phyloP scores from a whole-genome alignment of 2,797 vertebrate genomes.

The Hypotaenidia okinawae region DNA sequence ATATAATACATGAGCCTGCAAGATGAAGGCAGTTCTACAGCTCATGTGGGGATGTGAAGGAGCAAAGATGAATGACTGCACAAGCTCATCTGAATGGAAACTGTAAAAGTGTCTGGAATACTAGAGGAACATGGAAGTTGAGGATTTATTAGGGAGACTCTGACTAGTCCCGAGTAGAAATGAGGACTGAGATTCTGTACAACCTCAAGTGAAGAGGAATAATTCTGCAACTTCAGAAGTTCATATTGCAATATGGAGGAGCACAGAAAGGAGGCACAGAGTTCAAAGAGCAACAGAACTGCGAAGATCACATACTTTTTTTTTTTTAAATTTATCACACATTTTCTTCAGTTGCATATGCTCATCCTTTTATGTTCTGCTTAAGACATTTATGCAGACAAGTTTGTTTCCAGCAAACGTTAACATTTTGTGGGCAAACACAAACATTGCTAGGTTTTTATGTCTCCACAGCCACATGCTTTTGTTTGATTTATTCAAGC shows the following conservation, averaged over 20 bases:
- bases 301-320: background rate
- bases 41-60: background rate
- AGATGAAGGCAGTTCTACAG: background rate
- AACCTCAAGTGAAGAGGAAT: background rate
- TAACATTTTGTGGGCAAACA: background rate
- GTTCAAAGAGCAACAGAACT: background rate
- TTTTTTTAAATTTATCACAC: fast-evolving
- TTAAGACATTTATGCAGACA: background rate
- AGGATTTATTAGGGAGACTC: background rate
- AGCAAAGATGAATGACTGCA: background rate
- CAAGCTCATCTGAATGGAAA: background rate
- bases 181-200: background rate
- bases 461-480: fast-evolving
- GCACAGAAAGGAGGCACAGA: background rate
- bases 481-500: background rate
- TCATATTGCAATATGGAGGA: background rate
- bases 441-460: background rate
- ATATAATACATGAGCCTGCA: background rate
- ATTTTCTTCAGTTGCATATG: background rate
- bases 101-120: background rate
- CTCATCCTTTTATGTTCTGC: background rate
- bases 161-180: background rate
- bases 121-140: background rate
- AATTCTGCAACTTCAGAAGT: background rate
- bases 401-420: background rate